Base-by-base conservation (phyloP, 2,113 vertebrate genomes). In the Zingel zingel region DNA sequence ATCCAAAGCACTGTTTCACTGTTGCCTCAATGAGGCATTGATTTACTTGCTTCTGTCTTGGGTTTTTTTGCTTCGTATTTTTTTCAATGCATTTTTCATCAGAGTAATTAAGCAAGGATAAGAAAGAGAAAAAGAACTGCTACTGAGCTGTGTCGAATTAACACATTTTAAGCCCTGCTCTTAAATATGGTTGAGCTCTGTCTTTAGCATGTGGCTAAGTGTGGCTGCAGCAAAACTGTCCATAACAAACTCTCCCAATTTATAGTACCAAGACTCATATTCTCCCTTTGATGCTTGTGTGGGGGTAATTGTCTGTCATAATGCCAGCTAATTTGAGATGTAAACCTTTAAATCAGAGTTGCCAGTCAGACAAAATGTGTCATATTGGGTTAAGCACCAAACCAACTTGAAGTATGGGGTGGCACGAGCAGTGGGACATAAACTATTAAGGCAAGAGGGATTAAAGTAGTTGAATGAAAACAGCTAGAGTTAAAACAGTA, bases 11-110 rank as follows among this genome's bases (percentile, higher is more conserved):
- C 45, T 64, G 63, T 72, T 83, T 70, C 4, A 76, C 13, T 21
- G 54, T 62, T 27, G 6, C 54, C 51, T 75, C 48, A 83, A 45
- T 62, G 45, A 82, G 63, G 77, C 75, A 66, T 43, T 75, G 72
- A 77, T 87, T 77, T 76, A 79, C 77, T 90, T 81, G 53, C 57
- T 79, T 83, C 70, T 82, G 39, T 43, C 11, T 33, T 8, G 36
- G 23, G 36, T 39, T 73, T 77, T 77, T 68, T 76, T 77, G 81
- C 69, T 81, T 84, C 59, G 19, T 54, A 43, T 74, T 69, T 56
- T 63, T 73, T 57, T 64, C 65, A 47, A 25, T 23, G 39, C 43
- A 74, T 80, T 76, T 68, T 47, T 79, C 27, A 79, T 56, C 12
- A 57, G 45, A 73, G 18, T 62, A 77, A 85, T 76, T 51, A 63